A percentile compares a stretch with the other conserved stretches of the same genome.
Conservation (phyloP, 2,797 vertebrate species). For the Sebastes ruberrimus region DNA sequence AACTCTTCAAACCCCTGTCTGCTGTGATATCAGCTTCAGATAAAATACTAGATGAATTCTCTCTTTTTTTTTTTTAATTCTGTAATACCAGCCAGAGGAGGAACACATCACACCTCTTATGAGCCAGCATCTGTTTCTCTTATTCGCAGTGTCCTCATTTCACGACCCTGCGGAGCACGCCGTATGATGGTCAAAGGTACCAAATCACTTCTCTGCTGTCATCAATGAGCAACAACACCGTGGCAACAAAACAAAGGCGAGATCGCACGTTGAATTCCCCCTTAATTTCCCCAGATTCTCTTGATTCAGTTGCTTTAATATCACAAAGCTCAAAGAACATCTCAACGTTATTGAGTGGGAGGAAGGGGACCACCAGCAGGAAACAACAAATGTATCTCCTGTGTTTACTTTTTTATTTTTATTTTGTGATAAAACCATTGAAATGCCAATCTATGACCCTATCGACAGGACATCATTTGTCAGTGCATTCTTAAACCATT, state of each 20-base stretch:
- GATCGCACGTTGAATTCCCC: not conserved
- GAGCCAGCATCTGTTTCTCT: not conserved
- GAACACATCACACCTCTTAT: not conserved
- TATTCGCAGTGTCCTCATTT: not conserved
- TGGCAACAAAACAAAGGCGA: not conserved
- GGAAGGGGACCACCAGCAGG: not conserved
- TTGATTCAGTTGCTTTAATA: not conserved
- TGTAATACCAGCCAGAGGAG: not conserved
- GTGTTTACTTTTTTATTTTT: not conserved
- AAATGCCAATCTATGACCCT: not conserved
- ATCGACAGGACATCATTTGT: not conserved
- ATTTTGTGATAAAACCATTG: not conserved
- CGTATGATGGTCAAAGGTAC: too few relatives aligned
- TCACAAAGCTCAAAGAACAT: not conserved
- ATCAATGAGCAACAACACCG: not conserved
- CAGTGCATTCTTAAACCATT: not conserved
- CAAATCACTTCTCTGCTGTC: not conserved
- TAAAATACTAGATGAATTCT: slow-evolving; percentile 4
- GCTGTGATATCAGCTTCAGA: slow-evolving; percentile 32
- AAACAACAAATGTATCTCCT: not conserved
- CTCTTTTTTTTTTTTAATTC: not conserved
- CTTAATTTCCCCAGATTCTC: not conserved
- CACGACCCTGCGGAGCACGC: too few relatives aligned
- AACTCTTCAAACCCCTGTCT: slow-evolving; percentile 30
- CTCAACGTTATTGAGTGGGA: not conserved